Base-by-base conservation (phyloP, 2,797 vertebrate species). In the Anas acuta region DNA sequence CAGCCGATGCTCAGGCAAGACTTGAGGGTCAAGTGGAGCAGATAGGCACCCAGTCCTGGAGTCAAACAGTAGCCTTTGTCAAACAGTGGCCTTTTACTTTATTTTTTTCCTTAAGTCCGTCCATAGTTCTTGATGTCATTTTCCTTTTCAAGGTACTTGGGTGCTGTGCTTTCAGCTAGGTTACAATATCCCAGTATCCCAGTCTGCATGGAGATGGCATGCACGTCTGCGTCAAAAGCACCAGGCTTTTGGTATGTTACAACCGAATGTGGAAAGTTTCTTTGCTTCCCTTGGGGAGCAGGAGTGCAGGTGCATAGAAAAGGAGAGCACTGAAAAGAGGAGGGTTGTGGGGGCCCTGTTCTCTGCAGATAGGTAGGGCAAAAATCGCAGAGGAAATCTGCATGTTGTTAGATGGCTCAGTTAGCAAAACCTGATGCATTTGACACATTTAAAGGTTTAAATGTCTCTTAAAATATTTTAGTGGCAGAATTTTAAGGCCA, bases 401-500 rank as follows among this genome's bases (percentile, higher is more conserved):
- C 72, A 21, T 39, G 37, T 60, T 75, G 51, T 83, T 84, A 93
- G 26, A 26, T 64, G 49, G 25, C 17, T 53, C 13, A 43, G 53
- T 67, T 75, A 86, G 84, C 67, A 90, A 85, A 92, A 91, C 11
- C 41, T 62, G 51, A 71, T 47, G 45, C 85, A 79, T 72, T 32
- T 89, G 77, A 64, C 77, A 88, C 20, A 32, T 80, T 82, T 39
- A 86, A 37, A 7, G 9, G 28, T 47, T 93, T 76, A 89, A 95
- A 61, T 82, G 13, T 37, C 54, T 64, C 80, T 82, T 87, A 71
- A 90, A 94, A 61, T 5, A 2, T 65, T 76, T 95, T 73, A 76
- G 26, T 71, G 45, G 53, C 20, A 56, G 64, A 58, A 61, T 66
- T 49, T 91, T 83, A 64, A 79, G 58, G 51, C 62, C 22, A 37